phyloP scores from a whole-genome alignment of 1,140 invertebrate species.

The Chionoecetes opilio region DNA sequence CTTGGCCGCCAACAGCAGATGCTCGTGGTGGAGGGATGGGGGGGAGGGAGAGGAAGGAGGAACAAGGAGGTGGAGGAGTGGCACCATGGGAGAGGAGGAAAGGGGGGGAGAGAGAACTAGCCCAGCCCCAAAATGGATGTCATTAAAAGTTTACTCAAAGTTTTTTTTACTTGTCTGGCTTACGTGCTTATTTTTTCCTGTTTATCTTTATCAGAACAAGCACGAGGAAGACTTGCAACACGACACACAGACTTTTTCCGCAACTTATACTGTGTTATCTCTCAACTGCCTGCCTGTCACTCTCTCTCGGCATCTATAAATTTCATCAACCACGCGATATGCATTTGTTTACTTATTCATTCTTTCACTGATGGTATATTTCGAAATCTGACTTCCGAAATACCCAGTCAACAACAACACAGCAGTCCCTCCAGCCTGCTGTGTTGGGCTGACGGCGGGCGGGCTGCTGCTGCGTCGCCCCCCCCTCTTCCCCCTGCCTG shows the following conservation, averaged over 20 bases:
- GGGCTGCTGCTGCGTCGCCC: background rate
- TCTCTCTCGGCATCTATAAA: conserved; percentile 13
- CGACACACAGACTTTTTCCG: background rate
- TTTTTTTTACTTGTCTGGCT: background rate
- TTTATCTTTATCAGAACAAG: conserved; percentile 31
- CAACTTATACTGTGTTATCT: too few relatives aligned
- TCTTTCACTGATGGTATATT: conserved; percentile 9
- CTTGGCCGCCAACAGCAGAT: conserved; percentile 24
- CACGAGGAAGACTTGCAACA: background rate
- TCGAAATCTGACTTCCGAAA: conserved; percentile 7
- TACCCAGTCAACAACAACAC: background rate
- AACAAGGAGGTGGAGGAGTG: background rate
- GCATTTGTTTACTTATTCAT: conserved; percentile 30
- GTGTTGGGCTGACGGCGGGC: background rate
- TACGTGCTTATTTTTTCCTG: background rate
- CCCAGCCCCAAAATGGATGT: conserved; percentile 56
- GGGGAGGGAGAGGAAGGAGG: background rate
- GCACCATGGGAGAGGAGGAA: background rate
- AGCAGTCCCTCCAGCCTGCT: background rate
- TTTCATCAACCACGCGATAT: background rate
- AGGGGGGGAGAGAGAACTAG: background rate
- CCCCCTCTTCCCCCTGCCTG: background rate
- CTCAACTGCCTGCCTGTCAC: background rate
- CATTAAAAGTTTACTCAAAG: conserved; percentile 46
- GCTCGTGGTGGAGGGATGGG: background rate